Percentiles rank a stretch among this genome's conserved stretches.
These are phyloP conservation scores for Tethea ocularis DNA, from an alignment of 2,888 invertebrate genomes.

Conservation along the genomic window DNA sequence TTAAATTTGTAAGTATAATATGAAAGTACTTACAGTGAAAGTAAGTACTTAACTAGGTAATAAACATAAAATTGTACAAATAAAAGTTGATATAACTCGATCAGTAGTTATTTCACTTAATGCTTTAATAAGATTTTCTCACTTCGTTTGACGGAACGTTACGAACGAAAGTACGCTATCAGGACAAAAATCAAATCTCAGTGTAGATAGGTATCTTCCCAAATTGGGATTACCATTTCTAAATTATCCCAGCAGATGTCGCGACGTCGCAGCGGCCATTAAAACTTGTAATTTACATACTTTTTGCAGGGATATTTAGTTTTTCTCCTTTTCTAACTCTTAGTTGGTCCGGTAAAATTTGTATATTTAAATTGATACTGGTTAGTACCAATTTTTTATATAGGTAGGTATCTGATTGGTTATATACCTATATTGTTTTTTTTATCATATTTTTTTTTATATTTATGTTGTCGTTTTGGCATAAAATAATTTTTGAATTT, in stretches of 20 bases:
- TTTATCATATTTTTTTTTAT: no score
- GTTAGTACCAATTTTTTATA: neutral
- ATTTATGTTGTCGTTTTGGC: no score
- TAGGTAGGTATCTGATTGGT: neutral
- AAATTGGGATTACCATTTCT: conserved; percentile 42
- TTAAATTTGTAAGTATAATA: no score
- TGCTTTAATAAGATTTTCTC: neutral
- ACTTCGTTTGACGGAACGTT: neutral
- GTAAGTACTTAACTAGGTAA: no score
- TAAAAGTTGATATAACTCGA: neutral
- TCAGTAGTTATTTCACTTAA: neutral
- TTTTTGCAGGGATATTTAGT: conserved; percentile 33
- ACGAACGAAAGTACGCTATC: neutral
- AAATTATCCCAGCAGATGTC: conserved; percentile 51
- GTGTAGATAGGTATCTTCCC: conserved; percentile 1
- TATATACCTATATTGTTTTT: no score
- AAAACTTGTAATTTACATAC: conserved; percentile 44
- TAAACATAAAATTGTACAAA: no score
- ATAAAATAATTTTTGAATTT: no score
- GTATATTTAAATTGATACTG: neutral
- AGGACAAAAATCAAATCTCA: conserved; percentile 3
- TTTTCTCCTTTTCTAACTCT: neutral
- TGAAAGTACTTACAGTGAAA: no score
- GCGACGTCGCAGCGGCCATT: conserved; percentile 37
- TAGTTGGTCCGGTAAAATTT: neutral